A percentile compares a stretch with the other conserved stretches of the same genome.
Conservation (phyloP, 1,140 invertebrate species). For the Bombus sylvicola region DNA sequence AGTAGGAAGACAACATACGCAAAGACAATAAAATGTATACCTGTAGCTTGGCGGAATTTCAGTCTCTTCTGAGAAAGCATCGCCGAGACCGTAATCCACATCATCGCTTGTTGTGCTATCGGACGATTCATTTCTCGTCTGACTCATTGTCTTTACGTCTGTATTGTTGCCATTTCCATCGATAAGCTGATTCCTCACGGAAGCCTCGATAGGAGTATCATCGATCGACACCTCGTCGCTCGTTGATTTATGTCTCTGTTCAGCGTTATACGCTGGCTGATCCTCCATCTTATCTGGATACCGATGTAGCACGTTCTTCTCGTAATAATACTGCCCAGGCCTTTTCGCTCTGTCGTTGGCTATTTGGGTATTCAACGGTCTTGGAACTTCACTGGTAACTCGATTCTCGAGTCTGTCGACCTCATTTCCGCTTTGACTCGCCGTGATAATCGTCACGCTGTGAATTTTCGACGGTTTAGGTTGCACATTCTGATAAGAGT, state of each 20-base stretch:
- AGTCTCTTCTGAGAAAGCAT: neutral
- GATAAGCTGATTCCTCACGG: neutral
- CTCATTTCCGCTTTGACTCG: slow-evolving; percentile 1
- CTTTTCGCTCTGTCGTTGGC: slow-evolving; percentile 5
- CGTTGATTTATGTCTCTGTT: neutral
- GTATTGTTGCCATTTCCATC: neutral
- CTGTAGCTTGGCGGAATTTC: neutral
- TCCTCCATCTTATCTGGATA: slow-evolving; percentile 77
- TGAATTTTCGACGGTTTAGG: slow-evolving; percentile 48
- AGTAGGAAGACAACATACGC: neutral
- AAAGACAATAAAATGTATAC: slow-evolving; percentile 28
- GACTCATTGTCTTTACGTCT: neutral
- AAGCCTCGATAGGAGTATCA: neutral
- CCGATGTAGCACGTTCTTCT: slow-evolving; percentile 83
- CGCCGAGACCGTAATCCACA: neutral
- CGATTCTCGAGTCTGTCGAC: slow-evolving; percentile 14
- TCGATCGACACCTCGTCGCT: neutral
- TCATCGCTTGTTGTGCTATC: neutral
- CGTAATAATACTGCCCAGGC: slow-evolving; percentile 82
- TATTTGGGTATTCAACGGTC: slow-evolving; percentile 14
- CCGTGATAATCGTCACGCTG: slow-evolving; percentile 57
- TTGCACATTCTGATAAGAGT: slow-evolving; percentile 5
- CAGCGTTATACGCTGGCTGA: neutral
- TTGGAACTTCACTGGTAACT: slow-evolving; percentile 51
- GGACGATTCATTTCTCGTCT: neutral